Percentiles rank a stretch among this genome's conserved stretches.
Conservation (phyloP, 2,113 vertebrate species). For the Tichodroma muraria region DNA sequence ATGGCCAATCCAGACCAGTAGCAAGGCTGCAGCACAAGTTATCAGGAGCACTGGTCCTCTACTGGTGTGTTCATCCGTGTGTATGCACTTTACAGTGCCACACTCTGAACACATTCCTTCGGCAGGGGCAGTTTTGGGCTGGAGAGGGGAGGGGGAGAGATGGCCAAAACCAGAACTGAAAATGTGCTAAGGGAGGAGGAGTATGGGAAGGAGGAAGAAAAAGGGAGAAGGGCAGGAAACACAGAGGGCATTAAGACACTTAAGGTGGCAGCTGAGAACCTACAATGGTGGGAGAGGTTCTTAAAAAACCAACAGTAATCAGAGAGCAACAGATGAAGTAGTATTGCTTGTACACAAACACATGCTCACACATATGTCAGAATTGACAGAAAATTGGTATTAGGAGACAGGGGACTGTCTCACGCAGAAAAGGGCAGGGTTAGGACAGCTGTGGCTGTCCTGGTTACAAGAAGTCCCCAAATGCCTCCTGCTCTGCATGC, state of each 20-base stretch:
- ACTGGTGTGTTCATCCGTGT: rapidly evolving
- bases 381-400: not conserved
- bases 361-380: not conserved
- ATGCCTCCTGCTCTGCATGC: not conserved
- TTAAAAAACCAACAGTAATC: not conserved
- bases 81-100: not conserved
- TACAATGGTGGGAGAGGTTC: not conserved
- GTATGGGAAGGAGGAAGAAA: not conserved
- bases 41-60: not conserved
- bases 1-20: not conserved
- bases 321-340: not conserved
- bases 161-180: not conserved
- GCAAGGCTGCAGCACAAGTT: rapidly evolving
- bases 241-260: not conserved
- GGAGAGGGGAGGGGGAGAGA: not conserved
- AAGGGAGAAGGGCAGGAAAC: not conserved
- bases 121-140: not conserved
- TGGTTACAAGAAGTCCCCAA: not conserved
- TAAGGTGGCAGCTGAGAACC: not conserved
- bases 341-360: not conserved
- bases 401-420: not conserved
- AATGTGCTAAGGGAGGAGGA: not conserved
- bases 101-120: not conserved
- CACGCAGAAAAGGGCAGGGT: not conserved
- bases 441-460: not conserved